These are phyloP conservation scores for Lepidonotus clava DNA, from an alignment of 2,888 invertebrate species.

Conservation along the genomic window DNA sequence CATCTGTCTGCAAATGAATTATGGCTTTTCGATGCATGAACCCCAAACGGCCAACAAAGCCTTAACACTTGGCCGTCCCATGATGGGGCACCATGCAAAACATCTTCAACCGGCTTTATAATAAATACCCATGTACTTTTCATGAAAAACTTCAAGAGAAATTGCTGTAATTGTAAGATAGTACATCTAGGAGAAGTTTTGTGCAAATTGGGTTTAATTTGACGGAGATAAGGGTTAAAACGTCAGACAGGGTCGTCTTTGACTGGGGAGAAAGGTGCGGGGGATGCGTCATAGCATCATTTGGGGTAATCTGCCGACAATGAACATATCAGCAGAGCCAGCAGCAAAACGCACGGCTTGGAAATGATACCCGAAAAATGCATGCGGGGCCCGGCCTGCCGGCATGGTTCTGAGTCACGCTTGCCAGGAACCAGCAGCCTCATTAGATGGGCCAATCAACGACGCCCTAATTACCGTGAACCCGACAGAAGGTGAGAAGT, in stretches of 20 bases:
- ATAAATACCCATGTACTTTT: too few relatives aligned
- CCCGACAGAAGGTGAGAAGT: not conserved
- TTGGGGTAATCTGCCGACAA: constrained; percentile 23
- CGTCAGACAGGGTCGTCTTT: not conserved
- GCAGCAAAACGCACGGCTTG: not conserved
- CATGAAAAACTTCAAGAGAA: not conserved
- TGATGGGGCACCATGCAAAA: too few relatives aligned
- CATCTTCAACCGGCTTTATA: too few relatives aligned
- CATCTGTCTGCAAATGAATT: constrained; percentile 31
- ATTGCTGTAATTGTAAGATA: not conserved
- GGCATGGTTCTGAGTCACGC: constrained; percentile 2
- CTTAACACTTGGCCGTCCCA: constrained; percentile 15
- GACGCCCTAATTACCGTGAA: not conserved
- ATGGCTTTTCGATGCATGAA: constrained; percentile 28
- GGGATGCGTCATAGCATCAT: constrained; percentile 19
- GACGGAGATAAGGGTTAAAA: not conserved
- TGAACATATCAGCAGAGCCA: constrained; percentile 9
- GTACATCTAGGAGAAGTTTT: not conserved
- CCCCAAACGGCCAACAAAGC: constrained; percentile 27
- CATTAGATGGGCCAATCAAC: not conserved
- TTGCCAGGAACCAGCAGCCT: not conserved
- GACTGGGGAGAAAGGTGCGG: not conserved
- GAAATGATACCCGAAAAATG: not conserved
- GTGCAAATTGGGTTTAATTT: not conserved
- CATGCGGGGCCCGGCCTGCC: not conserved